Percentiles rank a stretch among this genome's conserved stretches.
phyloP scores from a whole-genome alignment of 2,888 invertebrate species.

The Parascotia fuliginaria region DNA sequence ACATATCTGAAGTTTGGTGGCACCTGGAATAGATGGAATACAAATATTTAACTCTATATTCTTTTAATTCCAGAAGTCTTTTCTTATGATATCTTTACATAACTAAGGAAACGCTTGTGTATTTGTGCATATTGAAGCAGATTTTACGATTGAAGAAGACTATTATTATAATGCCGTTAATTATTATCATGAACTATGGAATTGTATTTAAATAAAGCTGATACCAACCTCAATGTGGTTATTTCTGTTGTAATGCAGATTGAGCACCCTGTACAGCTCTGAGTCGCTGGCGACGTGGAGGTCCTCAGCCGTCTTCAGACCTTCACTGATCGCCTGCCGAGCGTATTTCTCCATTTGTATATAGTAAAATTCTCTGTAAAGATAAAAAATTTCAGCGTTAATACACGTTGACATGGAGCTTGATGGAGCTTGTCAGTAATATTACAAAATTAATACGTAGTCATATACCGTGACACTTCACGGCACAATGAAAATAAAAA shows the following conservation, averaged over 20 bases:
- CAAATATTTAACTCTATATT: background rate
- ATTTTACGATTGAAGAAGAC: too few species aligned
- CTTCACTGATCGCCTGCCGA: slow-evolving; percentile 98
- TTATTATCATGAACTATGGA: too few species aligned
- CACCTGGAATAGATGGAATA: slow-evolving; percentile 89
- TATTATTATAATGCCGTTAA: background rate
- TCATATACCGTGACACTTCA: slow-evolving; percentile 75
- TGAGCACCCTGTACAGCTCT: slow-evolving; percentile 98
- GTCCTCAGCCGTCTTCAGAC: slow-evolving; percentile 96
- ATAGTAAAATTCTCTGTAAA: slow-evolving; percentile 99
- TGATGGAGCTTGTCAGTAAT: slow-evolving; percentile 23
- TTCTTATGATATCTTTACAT: background rate
- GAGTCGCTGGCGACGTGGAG: slow-evolving; percentile 97
- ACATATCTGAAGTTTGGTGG: slow-evolving; percentile 98
- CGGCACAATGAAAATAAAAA: slow-evolving; percentile 82
- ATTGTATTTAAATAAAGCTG: background rate
- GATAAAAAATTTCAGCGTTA: slow-evolving; percentile 38
- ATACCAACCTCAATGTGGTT: slow-evolving; percentile 95
- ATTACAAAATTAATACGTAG: slow-evolving; percentile 47
- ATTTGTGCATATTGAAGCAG: too few species aligned
- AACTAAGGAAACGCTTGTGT: too few species aligned
- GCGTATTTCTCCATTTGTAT: slow-evolving; percentile 99
- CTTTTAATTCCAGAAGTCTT: background rate
- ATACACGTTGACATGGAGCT: slow-evolving; percentile 8
- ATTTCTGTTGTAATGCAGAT: slow-evolving; percentile 99